Conservation (phyloP, 92 coral and sea anemone species). For the Parazoanthus swiftii region DNA sequence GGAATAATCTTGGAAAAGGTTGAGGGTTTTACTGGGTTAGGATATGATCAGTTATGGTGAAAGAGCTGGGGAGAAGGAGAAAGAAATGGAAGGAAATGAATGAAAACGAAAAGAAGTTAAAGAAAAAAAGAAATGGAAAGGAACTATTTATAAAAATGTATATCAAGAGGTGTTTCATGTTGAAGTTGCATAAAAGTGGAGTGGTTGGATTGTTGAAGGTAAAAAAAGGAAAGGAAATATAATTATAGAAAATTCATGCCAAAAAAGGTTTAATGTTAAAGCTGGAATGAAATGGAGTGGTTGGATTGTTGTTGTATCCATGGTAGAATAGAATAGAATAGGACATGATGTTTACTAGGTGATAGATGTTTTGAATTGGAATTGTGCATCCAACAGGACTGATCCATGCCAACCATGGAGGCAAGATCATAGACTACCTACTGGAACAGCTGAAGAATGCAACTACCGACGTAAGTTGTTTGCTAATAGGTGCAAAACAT, state of each 20-base stretch:
- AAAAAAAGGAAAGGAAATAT: neutral
- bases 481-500: neutral
- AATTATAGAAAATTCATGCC: too few relatives aligned
- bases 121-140: neutral
- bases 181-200: too few relatives aligned
- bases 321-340: too few relatives aligned
- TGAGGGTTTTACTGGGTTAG: too few relatives aligned
- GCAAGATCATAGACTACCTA: constrained; percentile 88
- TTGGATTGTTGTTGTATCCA: too few relatives aligned
- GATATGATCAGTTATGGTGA: too few relatives aligned
- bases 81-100: too few relatives aligned
- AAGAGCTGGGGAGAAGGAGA: neutral
- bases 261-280: too few relatives aligned
- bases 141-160: too few relatives aligned
- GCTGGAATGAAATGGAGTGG: neutral
- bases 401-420: constrained; percentile 97
- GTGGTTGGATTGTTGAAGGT: neutral
- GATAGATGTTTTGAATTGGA: neutral
- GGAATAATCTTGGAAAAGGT: too few relatives aligned
- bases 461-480: constrained; percentile 86
- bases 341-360: neutral
- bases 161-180: too few relatives aligned
- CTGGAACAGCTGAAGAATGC: constrained; percentile 88
- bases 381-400: constrained; percentile 55
- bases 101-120: too few relatives aligned